Evolutionary conservation across 2,113 vertebrate genomes (phyloP).

Genomic region (Neogale vison): DNA sequence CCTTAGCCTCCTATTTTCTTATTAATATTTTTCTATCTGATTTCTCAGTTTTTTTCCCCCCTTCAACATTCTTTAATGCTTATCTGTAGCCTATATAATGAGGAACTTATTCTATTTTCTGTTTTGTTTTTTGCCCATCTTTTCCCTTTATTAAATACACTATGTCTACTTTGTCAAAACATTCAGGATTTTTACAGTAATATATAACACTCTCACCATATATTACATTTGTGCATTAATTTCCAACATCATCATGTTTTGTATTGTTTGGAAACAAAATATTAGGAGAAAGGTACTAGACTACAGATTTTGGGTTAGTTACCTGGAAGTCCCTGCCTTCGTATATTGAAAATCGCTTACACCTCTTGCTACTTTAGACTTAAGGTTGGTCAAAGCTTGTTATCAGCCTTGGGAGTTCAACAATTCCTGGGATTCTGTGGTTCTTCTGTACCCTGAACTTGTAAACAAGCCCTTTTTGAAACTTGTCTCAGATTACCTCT

Average conservation of each 20-base stretch:
- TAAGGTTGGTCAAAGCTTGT: neutral
- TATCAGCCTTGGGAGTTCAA: neutral
- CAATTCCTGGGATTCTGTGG: neutral
- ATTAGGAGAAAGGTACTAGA: neutral
- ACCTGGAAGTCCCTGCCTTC: neutral
- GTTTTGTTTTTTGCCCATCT: neutral
- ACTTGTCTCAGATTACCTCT: neutral
- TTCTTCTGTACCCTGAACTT: neutral
- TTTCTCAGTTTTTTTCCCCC: neutral
- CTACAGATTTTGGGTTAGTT: neutral
- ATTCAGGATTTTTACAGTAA: neutral
- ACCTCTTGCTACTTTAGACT: neutral
- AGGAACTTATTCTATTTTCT: neutral
- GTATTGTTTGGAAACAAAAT: neutral
- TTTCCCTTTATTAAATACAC: neutral
- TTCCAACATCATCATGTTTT: neutral
- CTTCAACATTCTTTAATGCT: neutral
- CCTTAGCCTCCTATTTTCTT: neutral
- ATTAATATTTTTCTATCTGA: neutral
- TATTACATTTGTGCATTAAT: neutral
- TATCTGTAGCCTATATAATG: neutral
- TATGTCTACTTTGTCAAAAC: neutral
- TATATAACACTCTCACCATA: neutral
- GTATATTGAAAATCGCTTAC: neutral
- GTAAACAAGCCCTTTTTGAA: neutral